Evolutionary conservation across 2,113 vertebrate species (phyloP).

Genomic region (Plectropomus leopardus): DNA sequence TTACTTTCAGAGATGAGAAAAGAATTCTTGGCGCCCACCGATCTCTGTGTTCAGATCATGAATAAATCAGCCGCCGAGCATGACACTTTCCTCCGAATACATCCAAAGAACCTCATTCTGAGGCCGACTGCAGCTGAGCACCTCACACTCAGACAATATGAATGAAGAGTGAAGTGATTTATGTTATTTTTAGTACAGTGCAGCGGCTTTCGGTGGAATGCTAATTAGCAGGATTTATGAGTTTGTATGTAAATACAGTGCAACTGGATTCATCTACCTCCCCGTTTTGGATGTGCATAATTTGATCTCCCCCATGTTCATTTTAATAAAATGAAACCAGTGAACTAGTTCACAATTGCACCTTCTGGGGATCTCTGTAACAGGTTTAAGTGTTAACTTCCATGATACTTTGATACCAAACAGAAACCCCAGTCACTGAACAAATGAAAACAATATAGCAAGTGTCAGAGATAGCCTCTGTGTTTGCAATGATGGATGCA

Average conservation of each 20-base stretch:
- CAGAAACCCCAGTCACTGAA: background rate
- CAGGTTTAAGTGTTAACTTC: background rate
- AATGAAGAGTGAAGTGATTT: background rate
- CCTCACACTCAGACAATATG: background rate
- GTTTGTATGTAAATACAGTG: background rate
- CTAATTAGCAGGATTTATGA: slow-evolving; percentile 13
- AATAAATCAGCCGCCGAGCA: slow-evolving; percentile 35
- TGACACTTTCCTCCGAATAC: slow-evolving; percentile 20
- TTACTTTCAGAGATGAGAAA: slow-evolving; percentile 35
- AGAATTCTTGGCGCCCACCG: background rate
- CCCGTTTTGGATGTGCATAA: background rate
- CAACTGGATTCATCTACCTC: background rate
- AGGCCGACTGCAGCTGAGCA: background rate
- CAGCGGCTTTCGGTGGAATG: slow-evolving; percentile 7
- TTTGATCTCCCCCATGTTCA: background rate
- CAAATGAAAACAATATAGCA: background rate
- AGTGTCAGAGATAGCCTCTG: background rate
- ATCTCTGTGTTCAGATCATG: slow-evolving; percentile 34
- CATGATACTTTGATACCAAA: accelerated
- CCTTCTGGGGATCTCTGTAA: background rate
- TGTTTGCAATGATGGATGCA: slow-evolving; percentile 28
- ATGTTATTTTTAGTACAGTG: slow-evolving; percentile 22
- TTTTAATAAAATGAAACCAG: background rate
- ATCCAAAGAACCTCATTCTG: slow-evolving; percentile 7
- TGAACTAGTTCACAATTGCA: background rate